Base-by-base conservation (phyloP, 92 coral and sea anemone genomes). In the Epizoanthus rinbou region DNA sequence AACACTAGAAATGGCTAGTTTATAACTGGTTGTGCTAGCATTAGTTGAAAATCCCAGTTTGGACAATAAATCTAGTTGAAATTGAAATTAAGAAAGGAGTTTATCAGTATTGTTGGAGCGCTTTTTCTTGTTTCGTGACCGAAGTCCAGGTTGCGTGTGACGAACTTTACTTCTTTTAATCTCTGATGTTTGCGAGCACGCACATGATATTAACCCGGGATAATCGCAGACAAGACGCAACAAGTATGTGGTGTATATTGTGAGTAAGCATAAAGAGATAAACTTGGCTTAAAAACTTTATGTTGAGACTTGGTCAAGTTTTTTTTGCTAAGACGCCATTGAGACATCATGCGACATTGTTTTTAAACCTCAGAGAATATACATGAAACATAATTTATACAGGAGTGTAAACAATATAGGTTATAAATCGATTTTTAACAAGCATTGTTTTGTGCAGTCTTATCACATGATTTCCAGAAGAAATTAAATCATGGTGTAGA, bases 101-200 rank as follows among this genome's bases (percentile, higher is more conserved):
- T 6, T 43, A 24, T 9, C 16, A 62, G 82, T 69, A 59, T 78
- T 70, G 71, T 60, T 31, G 4, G 35, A 62, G 58, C 28, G 43
- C 18, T 11, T 16, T 23, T 18, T 9, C 41, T 39, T 56, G 31
- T 78, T 78, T 78, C 82, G 82, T 78, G 82, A 78, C 82, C 70
- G 11, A 39, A 56, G 45, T 39, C 41, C 23, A 50, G 14, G 39
- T 78, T 78, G 82, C 82, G 82, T 78, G 82, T 78, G 82, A 78
- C 82, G 82, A 60, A 60, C 37, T 76, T n/a, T 37, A 56, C 63
- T 59, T 78, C 57, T 62, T 62, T 78, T 21, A 62, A 78, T 78
- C 60, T 78, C 72, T 17, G 41, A 41, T 78, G 60, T 13, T 78
- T 59, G 45, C 19, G 6, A 37, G 71, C 82, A 78, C 82, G 82